A percentile compares a stretch with the other conserved stretches of the same genome.
Conservation (phyloP, 2,888 invertebrate species). For the Cephus sareptanus region DNA sequence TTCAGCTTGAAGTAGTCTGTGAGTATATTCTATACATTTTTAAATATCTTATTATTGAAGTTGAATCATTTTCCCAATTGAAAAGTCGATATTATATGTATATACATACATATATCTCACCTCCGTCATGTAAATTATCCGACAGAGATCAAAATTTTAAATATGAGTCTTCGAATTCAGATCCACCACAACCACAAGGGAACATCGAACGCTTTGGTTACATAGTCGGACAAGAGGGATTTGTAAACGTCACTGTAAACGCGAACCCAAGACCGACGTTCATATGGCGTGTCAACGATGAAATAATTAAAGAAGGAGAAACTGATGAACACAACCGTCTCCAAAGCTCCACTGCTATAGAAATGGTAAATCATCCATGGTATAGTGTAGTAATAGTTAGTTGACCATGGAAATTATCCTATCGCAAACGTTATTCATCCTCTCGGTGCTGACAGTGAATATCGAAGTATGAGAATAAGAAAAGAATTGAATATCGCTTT, state of each 20-base stretch:
- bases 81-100: neutral
- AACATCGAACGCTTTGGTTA: conserved; percentile 78
- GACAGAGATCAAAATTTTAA: neutral
- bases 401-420: neutral
- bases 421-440: neutral
- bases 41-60: neutral
- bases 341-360: conserved; percentile 66
- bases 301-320: conserved; percentile 68
- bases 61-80: neutral
- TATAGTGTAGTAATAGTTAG: neutral
- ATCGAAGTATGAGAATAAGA: neutral
- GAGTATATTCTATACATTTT: conserved; percentile 54
- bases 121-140: neutral
- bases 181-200: conserved; percentile 72
- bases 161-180: conserved; percentile 62
- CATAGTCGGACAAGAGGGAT: conserved; percentile 77
- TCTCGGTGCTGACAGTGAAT: neutral
- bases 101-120: no score
- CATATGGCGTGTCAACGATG: conserved; percentile 76
- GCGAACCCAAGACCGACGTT: conserved; percentile 79
- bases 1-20: conserved; percentile 72
- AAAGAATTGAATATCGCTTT: neutral
- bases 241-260: conserved; percentile 78
- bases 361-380: conserved; percentile 61
- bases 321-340: conserved; percentile 68